Base-by-base conservation (phyloP, 2,888 invertebrate genomes). In the Dermolepida albohirtum region DNA sequence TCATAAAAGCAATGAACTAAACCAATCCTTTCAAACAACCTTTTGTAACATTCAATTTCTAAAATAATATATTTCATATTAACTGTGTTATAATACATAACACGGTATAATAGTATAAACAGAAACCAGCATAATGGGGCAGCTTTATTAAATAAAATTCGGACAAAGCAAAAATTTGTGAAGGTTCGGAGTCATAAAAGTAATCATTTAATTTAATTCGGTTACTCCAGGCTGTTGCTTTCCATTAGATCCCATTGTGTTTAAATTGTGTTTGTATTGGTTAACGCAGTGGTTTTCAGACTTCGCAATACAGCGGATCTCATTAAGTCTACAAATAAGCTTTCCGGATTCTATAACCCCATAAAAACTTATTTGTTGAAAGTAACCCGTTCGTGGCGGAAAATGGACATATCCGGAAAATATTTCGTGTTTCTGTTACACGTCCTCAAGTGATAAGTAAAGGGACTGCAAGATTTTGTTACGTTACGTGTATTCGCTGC, bases 251-350 rank as follows among this genome's bases (percentile, higher is more conserved):
- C 29, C 17, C 59, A 59, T 59, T 59, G 40, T 55, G 34, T 34
- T 34, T 34, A 34, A 34, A 34, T 34, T 17, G 43, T 43, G 43
- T 59, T 57, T 57, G 44, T 57, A 43, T 57, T 59, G 47, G 59
- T 59, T 43, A 44, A 44, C 54, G 40, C 54, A 40, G 29, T 44
- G 59, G 59, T 29, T 59, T 44, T 27, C 29, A 44, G 44, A 44
- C 59, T 59, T 59, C n/a, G 59, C 44, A 59, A 44, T 27, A 44
- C 59, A 8, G 44, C 59, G 59, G 44, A 59, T 59, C 59, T 59
- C 43, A 59, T 59, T 59, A 59, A 59, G 59, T 59, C 59, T 59
- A 59, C 59, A 59, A 59, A 59, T 59, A 59, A 59, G 59, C 29
- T 59, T 27, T 12, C 29, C 59, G 54, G 54, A 39, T 54, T 40